Conservation (phyloP, 2,113 vertebrate species). For the Ondatra zibethicus region DNA sequence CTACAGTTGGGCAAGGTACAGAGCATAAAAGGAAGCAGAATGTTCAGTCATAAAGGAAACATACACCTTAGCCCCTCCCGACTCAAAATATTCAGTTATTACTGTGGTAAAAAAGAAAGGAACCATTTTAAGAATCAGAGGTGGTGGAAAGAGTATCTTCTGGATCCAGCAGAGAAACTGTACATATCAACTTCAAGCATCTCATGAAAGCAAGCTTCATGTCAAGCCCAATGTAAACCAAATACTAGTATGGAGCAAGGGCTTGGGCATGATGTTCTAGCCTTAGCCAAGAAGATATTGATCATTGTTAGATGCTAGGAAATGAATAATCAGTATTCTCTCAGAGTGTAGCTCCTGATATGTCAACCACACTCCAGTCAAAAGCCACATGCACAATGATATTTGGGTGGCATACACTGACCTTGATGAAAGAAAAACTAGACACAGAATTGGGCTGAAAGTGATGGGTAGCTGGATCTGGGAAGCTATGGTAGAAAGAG, state of each 20-base stretch:
- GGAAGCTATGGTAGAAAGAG: neutral
- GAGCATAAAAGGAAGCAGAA: neutral
- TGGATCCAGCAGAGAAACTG: neutral
- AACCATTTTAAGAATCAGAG: neutral
- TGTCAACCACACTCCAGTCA: neutral
- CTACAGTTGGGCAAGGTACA: neutral
- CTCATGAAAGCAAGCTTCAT: neutral
- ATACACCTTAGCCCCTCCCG: neutral
- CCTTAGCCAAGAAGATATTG: neutral
- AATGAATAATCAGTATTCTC: neutral
- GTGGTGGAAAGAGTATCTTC: neutral
- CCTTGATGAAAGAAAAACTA: neutral
- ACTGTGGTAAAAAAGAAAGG: neutral
- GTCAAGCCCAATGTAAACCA: neutral
- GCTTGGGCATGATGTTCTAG: neutral
- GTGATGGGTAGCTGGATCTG: neutral
- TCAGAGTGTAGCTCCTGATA: no score
- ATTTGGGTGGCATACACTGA: neutral
- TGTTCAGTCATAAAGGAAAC: neutral
- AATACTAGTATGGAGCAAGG: neutral
- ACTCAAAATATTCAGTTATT: neutral
- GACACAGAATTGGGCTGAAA: neutral
- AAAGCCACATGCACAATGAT: neutral
- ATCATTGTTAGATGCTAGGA: neutral
- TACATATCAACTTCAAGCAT: neutral